Percentiles rank a stretch among this genome's conserved stretches.
These are phyloP conservation scores for Electrona antarctica DNA, from an alignment of 2,113 vertebrate species.

Conservation along the genomic window DNA sequence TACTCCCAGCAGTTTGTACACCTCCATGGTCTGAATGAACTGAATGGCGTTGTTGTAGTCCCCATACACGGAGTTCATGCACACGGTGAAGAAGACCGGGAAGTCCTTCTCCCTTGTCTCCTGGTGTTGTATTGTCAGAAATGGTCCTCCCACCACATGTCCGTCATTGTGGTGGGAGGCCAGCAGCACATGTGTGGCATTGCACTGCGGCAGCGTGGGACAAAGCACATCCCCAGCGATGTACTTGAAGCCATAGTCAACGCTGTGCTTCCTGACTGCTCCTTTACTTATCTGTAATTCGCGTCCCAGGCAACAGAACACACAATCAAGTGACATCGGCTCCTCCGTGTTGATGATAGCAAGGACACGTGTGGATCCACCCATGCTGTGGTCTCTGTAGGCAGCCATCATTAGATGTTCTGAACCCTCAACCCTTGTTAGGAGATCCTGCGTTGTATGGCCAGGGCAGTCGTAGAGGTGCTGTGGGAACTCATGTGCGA, in stretches of 20 bases:
- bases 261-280: slow-evolving; percentile 51
- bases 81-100: slow-evolving; percentile 31
- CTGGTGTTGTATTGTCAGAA: slow-evolving; percentile 45
- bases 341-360: slow-evolving; percentile 63
- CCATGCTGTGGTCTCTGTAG: slow-evolving; percentile 59
- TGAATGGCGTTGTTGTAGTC: slow-evolving; percentile 43
- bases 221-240: slow-evolving; percentile 59
- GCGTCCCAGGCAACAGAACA: slow-evolving; percentile 58
- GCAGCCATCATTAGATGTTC: slow-evolving; percentile 42
- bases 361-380: slow-evolving; percentile 53
- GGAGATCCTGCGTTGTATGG: neutral
- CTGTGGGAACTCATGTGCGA: neutral
- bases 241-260: slow-evolving; percentile 71
- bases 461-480: neutral
- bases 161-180: neutral
- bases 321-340: slow-evolving; percentile 61
- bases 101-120: neutral
- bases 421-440: neutral
- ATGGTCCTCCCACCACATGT: neutral
- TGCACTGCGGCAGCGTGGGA: neutral
- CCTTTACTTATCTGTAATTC: slow-evolving; percentile 22
- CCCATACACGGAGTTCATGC: slow-evolving; percentile 38
- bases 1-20: slow-evolving; percentile 68
- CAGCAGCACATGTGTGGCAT: neutral
- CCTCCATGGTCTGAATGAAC: slow-evolving; percentile 41